Evolutionary conservation across 2,113 vertebrate species (phyloP), one percentile per base, ranked within the genome.

Genomic region (Chionomys nivalis): DNA sequence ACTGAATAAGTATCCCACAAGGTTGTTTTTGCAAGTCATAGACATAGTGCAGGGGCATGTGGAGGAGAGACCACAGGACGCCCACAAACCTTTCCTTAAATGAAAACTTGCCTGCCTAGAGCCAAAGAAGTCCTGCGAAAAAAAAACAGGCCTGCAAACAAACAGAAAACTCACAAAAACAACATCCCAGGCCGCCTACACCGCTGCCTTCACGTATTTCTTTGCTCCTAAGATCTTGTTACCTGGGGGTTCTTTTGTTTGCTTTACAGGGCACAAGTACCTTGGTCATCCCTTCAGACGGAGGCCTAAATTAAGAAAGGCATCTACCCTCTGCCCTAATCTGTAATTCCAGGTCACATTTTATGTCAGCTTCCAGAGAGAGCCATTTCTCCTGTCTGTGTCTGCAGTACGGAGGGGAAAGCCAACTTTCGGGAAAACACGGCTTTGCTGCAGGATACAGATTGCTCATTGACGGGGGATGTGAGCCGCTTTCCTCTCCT

Each of bases 1-100:
- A 96, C 98, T 93, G 95, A 98, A 98, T 98, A 98, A 98, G 98
- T 85, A 98, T 97, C 97, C 98, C 98, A 97, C 77, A 52, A 94
- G 90, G 96, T 81, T 97, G 93, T 98, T 97, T 98, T 97, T 97
- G 91, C 96, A 97, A 94, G n/a, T 97, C 58, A 52, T 89, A 98
- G 98, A 98, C 90, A 96, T 96, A 98, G 90, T 96, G 91, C 94
- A 97, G 97, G 98, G 96, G 95, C 96, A 73, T 87, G 93, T 66
- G 94, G 93, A 89, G 93, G 86, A 79, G 96, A 97, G 97, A 94
- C 98, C 96, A 94, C 95, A 31, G 0, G n/a, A 92, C 0, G 7
- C 98, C 97, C 94, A 94, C 7, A 0, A 96, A 82, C 68, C 89
- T 97, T 94, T 97, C 98, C 94, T 96, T 96, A 94, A 97, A 96